phyloP scores from a whole-genome alignment of 2,797 vertebrate genomes.

The Tangara arthus region DNA sequence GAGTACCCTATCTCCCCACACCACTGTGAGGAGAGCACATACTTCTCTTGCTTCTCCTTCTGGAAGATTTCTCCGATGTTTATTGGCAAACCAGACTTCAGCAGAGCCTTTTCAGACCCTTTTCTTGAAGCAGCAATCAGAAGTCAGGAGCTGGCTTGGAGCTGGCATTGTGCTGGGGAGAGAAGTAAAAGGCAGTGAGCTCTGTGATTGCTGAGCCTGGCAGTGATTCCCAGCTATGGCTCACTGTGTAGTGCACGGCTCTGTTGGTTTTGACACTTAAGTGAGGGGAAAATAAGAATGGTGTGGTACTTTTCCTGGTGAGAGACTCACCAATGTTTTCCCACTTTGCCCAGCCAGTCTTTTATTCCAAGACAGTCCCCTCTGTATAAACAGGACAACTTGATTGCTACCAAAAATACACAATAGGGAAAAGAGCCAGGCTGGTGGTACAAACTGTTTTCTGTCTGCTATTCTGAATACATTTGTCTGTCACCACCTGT shows the following conservation, averaged over 20 bases:
- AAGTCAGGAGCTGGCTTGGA: background rate
- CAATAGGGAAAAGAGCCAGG: background rate
- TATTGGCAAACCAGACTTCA: background rate
- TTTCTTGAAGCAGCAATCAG: background rate
- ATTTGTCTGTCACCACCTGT: background rate
- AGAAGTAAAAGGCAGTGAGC: background rate
- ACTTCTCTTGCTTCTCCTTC: background rate
- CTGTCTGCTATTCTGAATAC: background rate
- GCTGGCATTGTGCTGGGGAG: background rate
- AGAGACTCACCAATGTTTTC: background rate
- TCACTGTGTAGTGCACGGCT: background rate
- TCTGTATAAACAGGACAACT: background rate
- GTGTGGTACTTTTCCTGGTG: background rate
- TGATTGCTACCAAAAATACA: background rate
- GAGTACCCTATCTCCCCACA: background rate
- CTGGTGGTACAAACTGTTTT: background rate
- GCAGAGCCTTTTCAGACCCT: background rate
- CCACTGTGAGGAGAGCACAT: rapidly evolving
- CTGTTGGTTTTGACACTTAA: background rate
- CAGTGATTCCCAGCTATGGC: rapidly evolving
- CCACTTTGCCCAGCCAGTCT: background rate
- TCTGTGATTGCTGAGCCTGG: background rate
- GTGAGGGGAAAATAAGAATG: background rate
- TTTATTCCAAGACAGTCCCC: background rate
- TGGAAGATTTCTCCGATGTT: background rate